Evolutionary conservation across 2,113 vertebrate species (phyloP).

Genomic region (Psephotus haematonotus): DNA sequence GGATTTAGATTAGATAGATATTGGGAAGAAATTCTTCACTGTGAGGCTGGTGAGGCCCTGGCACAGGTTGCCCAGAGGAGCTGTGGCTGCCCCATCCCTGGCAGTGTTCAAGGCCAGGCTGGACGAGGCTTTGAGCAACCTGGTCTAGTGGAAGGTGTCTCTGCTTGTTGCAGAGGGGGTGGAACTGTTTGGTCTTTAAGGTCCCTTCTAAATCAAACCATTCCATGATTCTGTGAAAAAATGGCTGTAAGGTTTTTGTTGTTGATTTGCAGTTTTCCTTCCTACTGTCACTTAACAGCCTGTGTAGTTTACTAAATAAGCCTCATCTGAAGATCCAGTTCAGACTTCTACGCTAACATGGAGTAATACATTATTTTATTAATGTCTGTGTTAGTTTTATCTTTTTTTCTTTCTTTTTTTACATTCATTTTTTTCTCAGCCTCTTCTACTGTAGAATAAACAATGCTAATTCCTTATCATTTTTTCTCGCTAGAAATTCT

Average conservation of each 20-base stretch:
- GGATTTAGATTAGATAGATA: not conserved
- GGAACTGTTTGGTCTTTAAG: not conserved
- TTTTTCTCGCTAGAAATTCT: not conserved
- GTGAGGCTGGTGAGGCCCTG: not conserved
- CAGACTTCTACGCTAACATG: not conserved
- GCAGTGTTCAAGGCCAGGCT: not conserved
- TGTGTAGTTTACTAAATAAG: not conserved
- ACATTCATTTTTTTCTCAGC: not conserved
- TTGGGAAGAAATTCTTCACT: not conserved
- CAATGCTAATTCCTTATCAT: not conserved
- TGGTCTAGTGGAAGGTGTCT: not conserved
- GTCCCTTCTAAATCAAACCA: not conserved
- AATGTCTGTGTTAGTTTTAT: not conserved
- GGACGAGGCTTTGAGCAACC: not conserved
- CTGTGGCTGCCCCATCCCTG: not conserved
- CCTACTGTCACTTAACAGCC: not conserved
- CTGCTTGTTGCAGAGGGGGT: not conserved
- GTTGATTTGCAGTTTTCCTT: fast-evolving
- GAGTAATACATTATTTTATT: not conserved
- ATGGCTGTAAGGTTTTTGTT: not conserved
- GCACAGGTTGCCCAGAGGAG: not conserved
- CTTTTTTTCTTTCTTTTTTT: not conserved
- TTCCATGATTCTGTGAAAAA: not conserved
- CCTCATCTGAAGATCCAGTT: not conserved
- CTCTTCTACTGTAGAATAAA: not conserved